Base-by-base conservation (phyloP, 2,113 vertebrate genomes). In the Indicator indicator region DNA sequence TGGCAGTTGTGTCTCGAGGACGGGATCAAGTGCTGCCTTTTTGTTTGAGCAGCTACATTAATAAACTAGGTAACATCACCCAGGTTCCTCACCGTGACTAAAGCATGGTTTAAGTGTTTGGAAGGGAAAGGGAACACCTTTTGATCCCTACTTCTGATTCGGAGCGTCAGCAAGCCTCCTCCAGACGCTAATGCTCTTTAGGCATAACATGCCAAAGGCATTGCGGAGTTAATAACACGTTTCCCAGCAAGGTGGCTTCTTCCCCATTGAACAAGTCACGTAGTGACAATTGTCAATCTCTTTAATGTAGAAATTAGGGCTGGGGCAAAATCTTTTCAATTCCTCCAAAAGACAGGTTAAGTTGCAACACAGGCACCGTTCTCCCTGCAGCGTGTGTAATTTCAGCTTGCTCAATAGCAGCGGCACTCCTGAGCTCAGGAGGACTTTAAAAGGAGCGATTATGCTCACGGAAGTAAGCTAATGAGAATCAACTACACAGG, bases 381-480 rank as follows among this genome's bases (percentile, higher is more conserved):
- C 79, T 83, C 62, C 59, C 58, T 42, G 38, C 18, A 60, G 94
- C 93, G 79, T 95, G 67, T 95, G 12, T 89, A 95, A 96, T 95
- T 97, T 95, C 54, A 46, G 79, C 89, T 96, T 95, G 79, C 96
- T 95, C 83, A 96, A 95, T 0, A 89, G 68, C 72, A 83, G 85
- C 1, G 21, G 90, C 95, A 93, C 95, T 94, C 93, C 83, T 91
- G 89, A 91, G 40, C 42, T 91, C 73, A 72, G 83, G 71, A 91
- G 50, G 56, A 95, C 94, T 97, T 95, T 95, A 95, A 96, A 97
- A 95, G 96, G 93, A 95, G 79, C 1, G 68, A 94, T 95, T 94
- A 95, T 88, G 91, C 72, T 93, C 89, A 86, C n/a, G 44, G 93
- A 96, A 97, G 80, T 50, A 86, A 94, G 65, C 69, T 50, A 78